These are phyloP conservation scores for Cinclus mexicanus DNA, from an alignment of 2,113 vertebrate genomes.

Conservation along the genomic window DNA sequence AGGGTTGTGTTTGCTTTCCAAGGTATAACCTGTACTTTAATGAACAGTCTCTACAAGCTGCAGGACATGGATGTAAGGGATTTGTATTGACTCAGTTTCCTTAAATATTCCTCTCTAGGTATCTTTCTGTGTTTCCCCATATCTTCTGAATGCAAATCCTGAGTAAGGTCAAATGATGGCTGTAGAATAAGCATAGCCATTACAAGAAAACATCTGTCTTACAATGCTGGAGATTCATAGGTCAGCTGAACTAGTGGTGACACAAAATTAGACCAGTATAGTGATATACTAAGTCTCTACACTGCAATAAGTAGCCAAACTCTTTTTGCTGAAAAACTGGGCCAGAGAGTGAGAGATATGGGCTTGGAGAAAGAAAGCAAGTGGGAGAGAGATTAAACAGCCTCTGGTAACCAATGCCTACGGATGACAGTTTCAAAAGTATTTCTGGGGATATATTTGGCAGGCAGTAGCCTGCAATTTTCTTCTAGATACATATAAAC, in stretches of 20 bases:
- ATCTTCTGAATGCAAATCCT: not conserved
- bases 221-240: not conserved
- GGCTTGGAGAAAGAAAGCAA: not conserved
- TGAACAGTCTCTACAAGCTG: not conserved
- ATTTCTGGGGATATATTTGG: slow-evolving; percentile 38
- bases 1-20: not conserved
- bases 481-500: not conserved
- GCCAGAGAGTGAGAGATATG: slow-evolving; percentile 2
- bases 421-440: slow-evolving; percentile 50
- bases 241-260: not conserved
- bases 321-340: not conserved
- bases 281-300: not conserved
- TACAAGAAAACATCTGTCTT: not conserved
- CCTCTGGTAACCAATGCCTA: not conserved
- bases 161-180: not conserved
- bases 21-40: not conserved
- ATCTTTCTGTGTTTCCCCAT: not conserved
- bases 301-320: not conserved
- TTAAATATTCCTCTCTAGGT: not conserved
- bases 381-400: slow-evolving; percentile 34
- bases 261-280: not conserved
- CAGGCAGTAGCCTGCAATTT: slow-evolving; percentile 20
- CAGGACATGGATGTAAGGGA: not conserved
- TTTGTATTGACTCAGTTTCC: not conserved
- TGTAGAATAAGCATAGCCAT: not conserved